A percentile compares a stretch with the other conserved stretches of the same genome.
Conservation (phyloP, 2,888 invertebrate species). For the Acrobasis consociella region DNA sequence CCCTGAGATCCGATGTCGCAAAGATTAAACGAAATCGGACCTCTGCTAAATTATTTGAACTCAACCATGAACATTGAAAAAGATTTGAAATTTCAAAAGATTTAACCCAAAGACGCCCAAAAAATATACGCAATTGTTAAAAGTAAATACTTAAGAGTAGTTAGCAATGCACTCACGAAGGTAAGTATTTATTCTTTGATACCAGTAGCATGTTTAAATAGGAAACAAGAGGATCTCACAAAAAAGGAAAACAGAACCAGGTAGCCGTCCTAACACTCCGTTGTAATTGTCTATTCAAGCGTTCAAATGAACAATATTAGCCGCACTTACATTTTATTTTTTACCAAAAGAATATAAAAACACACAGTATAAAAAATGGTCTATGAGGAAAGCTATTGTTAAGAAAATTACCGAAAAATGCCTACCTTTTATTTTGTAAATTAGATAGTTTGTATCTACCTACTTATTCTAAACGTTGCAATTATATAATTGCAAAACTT, state of each 20-base stretch:
- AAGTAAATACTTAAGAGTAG: background rate
- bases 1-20: background rate
- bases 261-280: slow-evolving; percentile 50
- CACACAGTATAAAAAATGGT: too few relatives aligned
- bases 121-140: slow-evolving; percentile 4
- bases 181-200: background rate
- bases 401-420: slow-evolving; percentile 19
- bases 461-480: slow-evolving; percentile 12
- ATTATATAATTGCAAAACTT: background rate
- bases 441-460: background rate
- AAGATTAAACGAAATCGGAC: slow-evolving; percentile 5
- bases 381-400: slow-evolving; percentile 19
- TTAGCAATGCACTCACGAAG: background rate
- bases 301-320: slow-evolving; percentile 55
- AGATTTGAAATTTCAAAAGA: background rate
- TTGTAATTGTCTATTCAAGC: slow-evolving; percentile 53
- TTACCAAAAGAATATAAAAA: background rate
- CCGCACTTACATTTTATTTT: slow-evolving; percentile 32
- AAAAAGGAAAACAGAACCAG: slow-evolving; percentile 47
- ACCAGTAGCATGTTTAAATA: slow-evolving; percentile 14
- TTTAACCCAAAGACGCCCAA: background rate
- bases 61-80: slow-evolving; percentile 11
- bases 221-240: slow-evolving; percentile 16
- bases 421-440: background rate
- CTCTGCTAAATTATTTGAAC: background rate